phyloP scores from a whole-genome alignment of 2,113 vertebrate genomes.

The Indri indri region DNA sequence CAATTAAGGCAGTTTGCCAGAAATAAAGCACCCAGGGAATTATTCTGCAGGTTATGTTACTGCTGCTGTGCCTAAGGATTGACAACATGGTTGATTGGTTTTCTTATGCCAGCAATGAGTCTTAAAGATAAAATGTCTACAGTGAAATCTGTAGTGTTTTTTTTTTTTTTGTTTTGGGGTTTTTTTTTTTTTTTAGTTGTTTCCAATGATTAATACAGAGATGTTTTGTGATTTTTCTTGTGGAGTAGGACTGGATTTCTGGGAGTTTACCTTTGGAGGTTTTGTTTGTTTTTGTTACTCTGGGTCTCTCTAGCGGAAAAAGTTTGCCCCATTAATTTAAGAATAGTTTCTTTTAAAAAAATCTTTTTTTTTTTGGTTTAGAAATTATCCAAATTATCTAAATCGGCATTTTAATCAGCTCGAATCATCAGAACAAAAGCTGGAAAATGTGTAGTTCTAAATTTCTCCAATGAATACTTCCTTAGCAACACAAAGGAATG shows the following conservation, averaged over 20 bases:
- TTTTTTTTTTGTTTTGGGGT: neutral
- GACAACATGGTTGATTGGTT: neutral
- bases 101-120: neutral
- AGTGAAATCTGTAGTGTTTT: neutral
- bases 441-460: neutral
- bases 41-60: slow-evolving; percentile 40
- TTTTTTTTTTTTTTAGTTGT: neutral
- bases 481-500: neutral
- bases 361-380: neutral
- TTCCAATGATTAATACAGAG: neutral
- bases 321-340: neutral
- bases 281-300: neutral
- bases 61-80: neutral
- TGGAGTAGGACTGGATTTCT: neutral
- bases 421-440: neutral
- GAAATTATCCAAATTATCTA: neutral
- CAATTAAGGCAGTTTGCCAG: slow-evolving; percentile 65
- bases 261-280: neutral
- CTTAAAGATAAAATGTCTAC: slow-evolving; percentile 21
- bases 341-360: neutral
- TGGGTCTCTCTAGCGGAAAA: neutral
- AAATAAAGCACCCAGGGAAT: slow-evolving; percentile 48
- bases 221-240: neutral
- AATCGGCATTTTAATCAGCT: slow-evolving; percentile 6
- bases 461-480: neutral